These are phyloP conservation scores for Hetaerina titia DNA, from an alignment of 2,888 invertebrate species.

Conservation along the genomic window DNA sequence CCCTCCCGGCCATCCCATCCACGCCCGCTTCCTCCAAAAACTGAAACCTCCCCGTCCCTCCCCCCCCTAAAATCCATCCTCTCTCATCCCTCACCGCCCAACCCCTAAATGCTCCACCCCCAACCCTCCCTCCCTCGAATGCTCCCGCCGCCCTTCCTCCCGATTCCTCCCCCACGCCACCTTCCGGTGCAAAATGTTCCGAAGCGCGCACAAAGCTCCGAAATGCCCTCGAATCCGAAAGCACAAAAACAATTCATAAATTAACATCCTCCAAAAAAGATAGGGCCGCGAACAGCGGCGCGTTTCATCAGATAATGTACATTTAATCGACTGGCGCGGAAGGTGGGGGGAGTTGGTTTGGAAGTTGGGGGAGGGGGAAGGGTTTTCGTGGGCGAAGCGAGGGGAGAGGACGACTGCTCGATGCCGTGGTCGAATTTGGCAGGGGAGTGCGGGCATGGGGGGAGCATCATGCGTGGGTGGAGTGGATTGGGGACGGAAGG, in stretches of 20 bases:
- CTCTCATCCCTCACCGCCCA: too few species aligned
- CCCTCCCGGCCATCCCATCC: neutral
- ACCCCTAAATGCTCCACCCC: too few species aligned
- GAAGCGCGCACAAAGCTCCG: neutral
- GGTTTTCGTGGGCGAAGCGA: neutral
- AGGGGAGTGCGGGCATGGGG: too few species aligned
- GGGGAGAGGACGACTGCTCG: too few species aligned
- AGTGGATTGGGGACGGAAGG: too few species aligned
- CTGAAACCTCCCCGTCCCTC: neutral
- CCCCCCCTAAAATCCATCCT: neutral
- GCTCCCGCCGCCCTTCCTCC: neutral
- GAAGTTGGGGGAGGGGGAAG: neutral
- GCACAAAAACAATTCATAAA: conserved; percentile 36
- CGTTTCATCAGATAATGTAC: conserved; percentile 10
- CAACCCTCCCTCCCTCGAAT: neutral
- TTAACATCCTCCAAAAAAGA: neutral
- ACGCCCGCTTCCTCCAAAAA: too few species aligned
- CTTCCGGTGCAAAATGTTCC: conserved; percentile 10
- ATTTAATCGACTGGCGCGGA: neutral
- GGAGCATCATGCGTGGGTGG: too few species aligned
- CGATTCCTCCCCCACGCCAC: neutral
- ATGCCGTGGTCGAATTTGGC: too few species aligned
- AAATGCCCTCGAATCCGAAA: neutral
- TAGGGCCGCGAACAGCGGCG: neutral
- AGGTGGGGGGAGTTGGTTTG: neutral